Conservation (phyloP, 2,113 vertebrate species). For the Hemicordylus capensis region DNA sequence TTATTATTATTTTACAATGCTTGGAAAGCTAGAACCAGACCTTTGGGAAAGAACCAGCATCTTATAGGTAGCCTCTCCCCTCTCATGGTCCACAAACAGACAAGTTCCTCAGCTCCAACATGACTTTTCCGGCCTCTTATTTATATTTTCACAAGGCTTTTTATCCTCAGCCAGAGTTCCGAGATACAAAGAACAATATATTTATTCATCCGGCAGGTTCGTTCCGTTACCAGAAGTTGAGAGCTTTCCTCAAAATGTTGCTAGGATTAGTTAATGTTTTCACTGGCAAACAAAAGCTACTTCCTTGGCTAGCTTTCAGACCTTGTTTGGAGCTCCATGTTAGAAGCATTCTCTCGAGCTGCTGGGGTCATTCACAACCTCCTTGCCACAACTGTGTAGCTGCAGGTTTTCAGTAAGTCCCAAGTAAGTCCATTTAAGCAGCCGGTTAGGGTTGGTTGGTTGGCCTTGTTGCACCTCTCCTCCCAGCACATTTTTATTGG, state of each 20-base stretch:
- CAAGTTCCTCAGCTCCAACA: not conserved
- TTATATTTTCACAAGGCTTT: not conserved
- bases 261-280: constrained; percentile 30
- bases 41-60: not conserved
- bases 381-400: not conserved
- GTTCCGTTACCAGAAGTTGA: constrained; percentile 6
- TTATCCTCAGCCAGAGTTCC: not conserved
- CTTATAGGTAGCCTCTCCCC: not conserved
- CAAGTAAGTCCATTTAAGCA: no score
- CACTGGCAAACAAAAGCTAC: constrained; percentile 5
- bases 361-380: not conserved
- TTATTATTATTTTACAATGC: no score
- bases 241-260: not conserved
- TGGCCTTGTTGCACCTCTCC: no score
- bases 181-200: not conserved
- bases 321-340: not conserved
- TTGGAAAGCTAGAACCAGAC: not conserved
- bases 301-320: constrained; percentile 8
- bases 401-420: not conserved
- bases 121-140: not conserved
- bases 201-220: not conserved
- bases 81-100: not conserved
- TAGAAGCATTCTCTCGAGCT: not conserved
- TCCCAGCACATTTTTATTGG: not conserved
- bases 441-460: fast-evolving